phyloP scores from a whole-genome alignment of 2,797 vertebrate genomes.

The Aldrovandia affinis region DNA sequence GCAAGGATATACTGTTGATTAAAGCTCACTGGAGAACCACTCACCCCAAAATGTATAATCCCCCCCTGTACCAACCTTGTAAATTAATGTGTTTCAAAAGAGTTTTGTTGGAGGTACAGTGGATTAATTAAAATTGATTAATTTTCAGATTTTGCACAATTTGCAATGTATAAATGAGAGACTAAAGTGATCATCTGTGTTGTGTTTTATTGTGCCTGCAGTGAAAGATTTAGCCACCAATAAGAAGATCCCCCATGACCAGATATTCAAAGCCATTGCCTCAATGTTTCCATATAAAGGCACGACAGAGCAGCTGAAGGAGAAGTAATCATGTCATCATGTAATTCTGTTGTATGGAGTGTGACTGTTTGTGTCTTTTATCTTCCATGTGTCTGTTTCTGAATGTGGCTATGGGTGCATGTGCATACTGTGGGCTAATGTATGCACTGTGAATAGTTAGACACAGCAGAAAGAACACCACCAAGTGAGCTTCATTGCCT shows the following conservation, averaged over 20 bases:
- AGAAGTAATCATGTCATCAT: slow-evolving; percentile 79
- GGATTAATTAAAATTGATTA: too few species aligned
- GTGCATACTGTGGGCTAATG: background rate
- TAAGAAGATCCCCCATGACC: slow-evolving; percentile 89
- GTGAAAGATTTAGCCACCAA: slow-evolving; percentile 79
- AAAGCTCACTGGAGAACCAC: background rate
- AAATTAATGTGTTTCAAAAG: background rate
- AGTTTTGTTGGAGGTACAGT: background rate
- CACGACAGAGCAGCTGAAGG: slow-evolving; percentile 92
- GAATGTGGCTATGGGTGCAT: too few species aligned
- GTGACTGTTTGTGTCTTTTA: background rate
- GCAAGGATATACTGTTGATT: background rate
- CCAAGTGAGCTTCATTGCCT: background rate
- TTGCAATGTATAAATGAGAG: background rate
- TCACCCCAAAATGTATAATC: background rate
- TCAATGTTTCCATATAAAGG: slow-evolving; percentile 97
- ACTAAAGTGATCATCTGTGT: background rate
- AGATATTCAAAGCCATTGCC: slow-evolving; percentile 96
- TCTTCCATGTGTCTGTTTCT: background rate
- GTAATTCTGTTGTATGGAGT: background rate
- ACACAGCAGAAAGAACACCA: too few species aligned
- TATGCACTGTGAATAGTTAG: background rate
- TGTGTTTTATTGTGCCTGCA: slow-evolving; percentile 48
- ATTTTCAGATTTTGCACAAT: too few species aligned
- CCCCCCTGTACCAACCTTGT: background rate